Conservation (phyloP, 2,797 vertebrate genomes). For the Todus mexicanus region DNA sequence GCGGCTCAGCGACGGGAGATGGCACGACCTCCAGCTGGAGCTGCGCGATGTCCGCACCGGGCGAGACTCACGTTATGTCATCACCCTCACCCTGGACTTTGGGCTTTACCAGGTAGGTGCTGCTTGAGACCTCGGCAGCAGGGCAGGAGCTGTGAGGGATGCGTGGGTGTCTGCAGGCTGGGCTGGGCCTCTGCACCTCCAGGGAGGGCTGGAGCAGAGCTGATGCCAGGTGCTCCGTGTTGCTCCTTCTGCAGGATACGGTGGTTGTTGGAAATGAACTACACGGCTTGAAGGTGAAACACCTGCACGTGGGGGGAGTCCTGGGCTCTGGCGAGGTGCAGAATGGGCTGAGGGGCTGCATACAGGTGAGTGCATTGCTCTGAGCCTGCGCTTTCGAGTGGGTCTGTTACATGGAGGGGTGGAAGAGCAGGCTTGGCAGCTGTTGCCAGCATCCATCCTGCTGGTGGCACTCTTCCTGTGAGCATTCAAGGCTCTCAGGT, state of each 20-base stretch:
- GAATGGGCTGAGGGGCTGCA: slow-evolving; percentile 91
- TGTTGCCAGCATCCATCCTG: not conserved
- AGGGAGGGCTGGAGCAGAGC: not conserved
- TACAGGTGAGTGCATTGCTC: slow-evolving; percentile 83
- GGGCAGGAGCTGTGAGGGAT: not conserved
- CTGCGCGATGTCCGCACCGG: slow-evolving; percentile 87
- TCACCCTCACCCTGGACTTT: slow-evolving; percentile 90
- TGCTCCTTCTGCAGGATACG: slow-evolving; percentile 81
- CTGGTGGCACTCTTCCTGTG: not conserved
- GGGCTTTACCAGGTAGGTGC: slow-evolving; percentile 89
- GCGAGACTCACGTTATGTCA: slow-evolving; percentile 84
- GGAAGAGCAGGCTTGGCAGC: not conserved
- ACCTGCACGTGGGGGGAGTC: slow-evolving; percentile 92
- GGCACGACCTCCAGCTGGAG: slow-evolving; percentile 95
- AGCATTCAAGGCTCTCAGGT: not conserved
- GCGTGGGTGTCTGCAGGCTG: fast-evolving
- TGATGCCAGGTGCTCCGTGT: not conserved
- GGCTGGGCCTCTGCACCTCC: not conserved
- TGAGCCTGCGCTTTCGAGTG: not conserved
- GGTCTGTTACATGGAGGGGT: not conserved
- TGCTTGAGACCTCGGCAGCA: not conserved
- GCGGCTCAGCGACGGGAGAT: slow-evolving; percentile 89
- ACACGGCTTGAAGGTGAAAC: slow-evolving; percentile 94
- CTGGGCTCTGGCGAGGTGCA: slow-evolving; percentile 87
- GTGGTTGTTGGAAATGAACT: slow-evolving; percentile 92